Percentiles rank a stretch among this genome's conserved stretches.
Evolutionary conservation across 2,888 invertebrate species (phyloP).

Genomic region (Drosophila subquinaria): DNA sequence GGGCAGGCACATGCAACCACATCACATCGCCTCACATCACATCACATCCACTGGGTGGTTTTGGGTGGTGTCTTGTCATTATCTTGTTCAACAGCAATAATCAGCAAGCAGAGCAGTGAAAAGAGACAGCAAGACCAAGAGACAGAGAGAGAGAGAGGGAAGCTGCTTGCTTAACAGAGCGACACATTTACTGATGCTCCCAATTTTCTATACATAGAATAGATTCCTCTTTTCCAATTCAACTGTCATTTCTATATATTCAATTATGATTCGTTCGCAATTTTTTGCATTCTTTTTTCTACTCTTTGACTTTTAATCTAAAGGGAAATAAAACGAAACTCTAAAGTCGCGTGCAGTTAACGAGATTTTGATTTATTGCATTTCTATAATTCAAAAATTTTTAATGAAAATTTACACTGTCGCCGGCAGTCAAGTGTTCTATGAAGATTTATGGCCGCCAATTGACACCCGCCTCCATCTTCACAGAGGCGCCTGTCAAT

Average conservation of each 20-base stretch:
- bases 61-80: slow-evolving; percentile 73
- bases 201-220: slow-evolving; percentile 32
- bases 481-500: slow-evolving; percentile 50
- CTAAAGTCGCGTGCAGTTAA: slow-evolving; percentile 64
- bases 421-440: slow-evolving; percentile 74
- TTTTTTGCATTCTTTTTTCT: slow-evolving; percentile 30
- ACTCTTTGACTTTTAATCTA: slow-evolving; percentile 47
- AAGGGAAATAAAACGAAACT: slow-evolving; percentile 55
- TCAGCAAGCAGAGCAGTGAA: slow-evolving; percentile 40
- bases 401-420: slow-evolving; percentile 75
- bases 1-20: slow-evolving; percentile 46
- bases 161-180: slow-evolving; percentile 56
- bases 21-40: slow-evolving; percentile 27
- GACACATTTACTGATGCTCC: slow-evolving; percentile 40
- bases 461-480: slow-evolving; percentile 73
- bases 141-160: neutral
- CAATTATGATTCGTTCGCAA: slow-evolving; percentile 18
- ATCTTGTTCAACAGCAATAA: slow-evolving; percentile 71
- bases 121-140: neutral
- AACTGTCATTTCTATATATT: slow-evolving; percentile 17
- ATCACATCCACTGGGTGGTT: slow-evolving; percentile 53
- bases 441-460: slow-evolving; percentile 78
- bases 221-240: neutral
- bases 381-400: slow-evolving; percentile 66
- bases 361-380: slow-evolving; percentile 78